phyloP scores from a whole-genome alignment of 2,888 invertebrate genomes.

The Phengaris alcon region DNA sequence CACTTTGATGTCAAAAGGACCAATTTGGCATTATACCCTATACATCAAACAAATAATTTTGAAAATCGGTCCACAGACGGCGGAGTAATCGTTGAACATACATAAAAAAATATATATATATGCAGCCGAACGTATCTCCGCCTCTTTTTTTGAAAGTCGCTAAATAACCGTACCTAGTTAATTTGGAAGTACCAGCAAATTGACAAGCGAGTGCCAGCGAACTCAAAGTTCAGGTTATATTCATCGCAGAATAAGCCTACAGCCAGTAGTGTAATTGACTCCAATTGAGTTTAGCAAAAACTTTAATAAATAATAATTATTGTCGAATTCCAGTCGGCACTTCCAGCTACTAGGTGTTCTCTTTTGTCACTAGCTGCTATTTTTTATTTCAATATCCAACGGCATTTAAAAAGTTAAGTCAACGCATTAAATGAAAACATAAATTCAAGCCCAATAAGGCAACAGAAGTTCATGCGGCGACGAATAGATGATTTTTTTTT shows the following conservation, averaged over 20 bases:
- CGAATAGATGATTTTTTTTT: not conserved
- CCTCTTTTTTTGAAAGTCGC: too few species aligned
- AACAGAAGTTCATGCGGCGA: slow-evolving; percentile 22
- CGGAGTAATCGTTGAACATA: too few species aligned
- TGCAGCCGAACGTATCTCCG: too few species aligned
- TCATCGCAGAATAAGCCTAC: not conserved
- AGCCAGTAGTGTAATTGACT: not conserved
- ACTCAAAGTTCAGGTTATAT: not conserved
- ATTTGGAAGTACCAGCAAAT: too few species aligned
- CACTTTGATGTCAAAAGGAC: too few species aligned
- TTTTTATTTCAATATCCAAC: not conserved
- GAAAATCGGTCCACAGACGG: too few species aligned
- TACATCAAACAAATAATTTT: too few species aligned
- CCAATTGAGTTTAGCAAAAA: slow-evolving; percentile 8
- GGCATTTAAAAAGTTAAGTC: slow-evolving; percentile 22
- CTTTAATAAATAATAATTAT: not conserved
- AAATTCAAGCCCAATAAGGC: slow-evolving; percentile 23
- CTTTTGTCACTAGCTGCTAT: not conserved
- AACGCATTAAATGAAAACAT: slow-evolving; percentile 27
- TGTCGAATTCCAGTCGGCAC: slow-evolving; percentile 11
- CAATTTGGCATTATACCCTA: too few species aligned
- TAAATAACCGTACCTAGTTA: too few species aligned
- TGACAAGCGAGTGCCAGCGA: too few species aligned
- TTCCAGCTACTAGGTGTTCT: not conserved
- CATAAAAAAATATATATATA: too few species aligned